Evolutionary conservation across 2,888 invertebrate genomes (phyloP), one percentile per base, ranked within the genome.

Genomic region (Cinara cedri): DNA sequence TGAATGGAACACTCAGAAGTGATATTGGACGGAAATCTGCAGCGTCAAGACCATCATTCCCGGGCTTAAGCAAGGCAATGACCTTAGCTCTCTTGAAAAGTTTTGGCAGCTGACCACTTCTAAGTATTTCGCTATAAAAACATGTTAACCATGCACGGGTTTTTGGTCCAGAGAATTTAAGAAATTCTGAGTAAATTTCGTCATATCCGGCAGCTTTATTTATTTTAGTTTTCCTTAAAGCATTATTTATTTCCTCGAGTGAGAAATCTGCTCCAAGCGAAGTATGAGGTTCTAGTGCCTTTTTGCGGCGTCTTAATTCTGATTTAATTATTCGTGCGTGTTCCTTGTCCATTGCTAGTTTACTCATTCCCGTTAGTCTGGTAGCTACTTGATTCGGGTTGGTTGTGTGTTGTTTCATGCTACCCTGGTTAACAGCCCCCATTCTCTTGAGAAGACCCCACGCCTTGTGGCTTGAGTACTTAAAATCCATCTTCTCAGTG

Each of bases 21-120:
- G 82, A 82, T n/a, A 82, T 80, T 13, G 82, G 81, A 6, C 82
- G 78, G 57, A 68, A 82, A 66, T 51, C 55, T 82, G 34, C 78
- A 57, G 60, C 70, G 42, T 81, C 70, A 8, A 26, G 21, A 60
- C 81, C 55, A n/a, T 76, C 70, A 62, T 81, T 81, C 57, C 80
- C 78, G 19, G 81, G 82, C 80, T 81, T 81, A 13, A 81, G 72
- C 16, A 78, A 57, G 8, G 26, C 34, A 26, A 76, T 66, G 21
- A 51, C 55, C 55, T 66, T 66, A 16, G 49, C 54, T 81, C 49
- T 57, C 44, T 70, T 81, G n/a, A 81, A 57, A 19, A 46, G 21
- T 21, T 76, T 46, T 60, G 54, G 68, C 3, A 76, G n/a, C 0
- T 66, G 11, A 34, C 34, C 54, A 51, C 16, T 54, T n/a, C 24